These are phyloP conservation scores for Takifugu ocellatus DNA, from an alignment of 2,797 vertebrate genomes.

Conservation along the genomic window DNA sequence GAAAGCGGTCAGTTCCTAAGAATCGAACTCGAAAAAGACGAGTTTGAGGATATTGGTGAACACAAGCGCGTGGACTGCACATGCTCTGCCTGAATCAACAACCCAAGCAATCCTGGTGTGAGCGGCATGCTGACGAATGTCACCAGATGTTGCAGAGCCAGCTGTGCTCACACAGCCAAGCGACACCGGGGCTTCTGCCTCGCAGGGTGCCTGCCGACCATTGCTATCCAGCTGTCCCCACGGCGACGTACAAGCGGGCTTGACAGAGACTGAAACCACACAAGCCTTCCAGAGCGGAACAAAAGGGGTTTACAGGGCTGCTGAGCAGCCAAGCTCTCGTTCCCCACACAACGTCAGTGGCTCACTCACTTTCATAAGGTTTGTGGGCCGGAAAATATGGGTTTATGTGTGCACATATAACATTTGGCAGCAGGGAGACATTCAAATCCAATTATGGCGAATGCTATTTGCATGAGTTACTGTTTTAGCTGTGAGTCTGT, in stretches of 20 bases:
- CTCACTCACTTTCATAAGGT: constrained; percentile 66
- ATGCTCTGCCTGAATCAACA: constrained; percentile 34
- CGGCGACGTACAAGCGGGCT: constrained; percentile 39
- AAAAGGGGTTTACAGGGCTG: constrained; percentile 68
- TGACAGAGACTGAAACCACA: constrained; percentile 57
- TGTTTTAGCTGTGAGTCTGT: constrained; percentile 61
- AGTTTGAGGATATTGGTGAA: constrained; percentile 34
- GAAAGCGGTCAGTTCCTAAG: constrained; percentile 8
- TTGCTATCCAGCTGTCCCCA: constrained; percentile 59
- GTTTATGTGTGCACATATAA: constrained; percentile 74
- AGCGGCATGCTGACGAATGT: constrained; percentile 43
- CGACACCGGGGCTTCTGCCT: constrained; percentile 56
- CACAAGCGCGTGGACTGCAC: constrained; percentile 14
- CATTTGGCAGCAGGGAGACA: constrained; percentile 74
- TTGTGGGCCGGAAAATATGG: constrained; percentile 75
- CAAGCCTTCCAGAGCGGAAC: constrained; percentile 65
- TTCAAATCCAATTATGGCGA: constrained; percentile 75
- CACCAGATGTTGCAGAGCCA: constrained; percentile 71
- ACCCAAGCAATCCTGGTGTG: constrained; percentile 34
- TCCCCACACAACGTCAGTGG: constrained; percentile 57
- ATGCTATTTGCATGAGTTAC: constrained; percentile 73
- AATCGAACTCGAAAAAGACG: constrained; percentile 11
- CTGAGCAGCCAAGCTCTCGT: constrained; percentile 61
- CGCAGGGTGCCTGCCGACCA: constrained; percentile 51
- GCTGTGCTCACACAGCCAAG: constrained; percentile 66